These are phyloP conservation scores for Heteronetta atricapilla DNA, from an alignment of 2,113 vertebrate genomes.

Conservation along the genomic window DNA sequence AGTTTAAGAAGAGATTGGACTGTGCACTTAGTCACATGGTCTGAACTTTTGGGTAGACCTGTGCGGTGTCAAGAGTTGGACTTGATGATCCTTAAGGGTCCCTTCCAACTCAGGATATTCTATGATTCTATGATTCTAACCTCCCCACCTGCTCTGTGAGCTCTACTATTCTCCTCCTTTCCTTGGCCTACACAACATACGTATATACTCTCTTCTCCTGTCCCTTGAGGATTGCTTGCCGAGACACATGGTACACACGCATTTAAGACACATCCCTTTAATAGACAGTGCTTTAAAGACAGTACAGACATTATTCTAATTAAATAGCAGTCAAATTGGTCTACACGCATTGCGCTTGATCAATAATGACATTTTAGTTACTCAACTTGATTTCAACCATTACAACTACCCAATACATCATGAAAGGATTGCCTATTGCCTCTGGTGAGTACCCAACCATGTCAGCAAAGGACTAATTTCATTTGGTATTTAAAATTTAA, in stretches of 20 bases:
- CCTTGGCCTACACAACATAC: not conserved
- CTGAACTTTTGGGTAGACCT: too few species aligned
- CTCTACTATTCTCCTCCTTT: not conserved
- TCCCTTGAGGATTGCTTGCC: not conserved
- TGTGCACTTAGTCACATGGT: too few species aligned
- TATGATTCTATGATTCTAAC: too few species aligned
- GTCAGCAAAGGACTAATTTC: not conserved
- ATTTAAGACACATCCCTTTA: not conserved
- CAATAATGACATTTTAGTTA: constrained; percentile 1
- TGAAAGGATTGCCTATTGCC: not conserved
- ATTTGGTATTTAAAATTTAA: not conserved
- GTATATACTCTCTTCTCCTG: rapidly evolving
- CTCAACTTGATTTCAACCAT: not conserved
- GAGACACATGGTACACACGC: rapidly evolving
- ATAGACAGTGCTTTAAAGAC: not conserved
- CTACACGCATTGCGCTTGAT: not conserved
- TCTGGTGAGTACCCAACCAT: not conserved
- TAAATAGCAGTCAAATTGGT: not conserved
- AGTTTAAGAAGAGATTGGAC: too few species aligned
- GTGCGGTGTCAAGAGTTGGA: too few species aligned
- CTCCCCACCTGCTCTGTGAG: not conserved
- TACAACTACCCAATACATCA: not conserved
- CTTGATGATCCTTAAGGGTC: too few species aligned
- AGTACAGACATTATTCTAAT: not conserved
- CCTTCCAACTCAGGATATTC: too few species aligned